Evolutionary conservation across 2,113 vertebrate species (phyloP), one percentile per base, ranked within the genome.

Genomic region (Stercorarius parasiticus): DNA sequence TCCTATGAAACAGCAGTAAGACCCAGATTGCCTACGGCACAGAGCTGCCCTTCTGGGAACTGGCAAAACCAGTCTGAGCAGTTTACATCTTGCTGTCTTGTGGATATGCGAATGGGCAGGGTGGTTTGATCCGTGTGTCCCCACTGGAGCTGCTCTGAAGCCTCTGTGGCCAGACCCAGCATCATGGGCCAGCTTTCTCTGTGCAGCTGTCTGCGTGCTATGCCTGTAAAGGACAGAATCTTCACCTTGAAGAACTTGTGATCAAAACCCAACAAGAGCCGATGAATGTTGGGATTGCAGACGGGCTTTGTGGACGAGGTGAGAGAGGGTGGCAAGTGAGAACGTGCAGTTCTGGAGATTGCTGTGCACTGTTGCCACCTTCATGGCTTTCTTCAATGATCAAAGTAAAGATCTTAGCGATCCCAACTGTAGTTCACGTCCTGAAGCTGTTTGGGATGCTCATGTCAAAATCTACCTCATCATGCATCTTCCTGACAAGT

Each of bases 171-270:
- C 38, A 58, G 40, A 15, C 27, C 12, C 30, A 50, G 34, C 1
- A 0, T 4, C 1, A 1, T 76, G 73, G 91, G 25, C 16, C 64
- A 66, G 25, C 53, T 45, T 53, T 69, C 36, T 56, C 49, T 80
- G 45, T 1, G 3, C 58, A 77, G 32, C 38, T 86, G 20, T 71
- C 23, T 45, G 16, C 2, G 1, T 88, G 52, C 84, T 76, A 8
- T 55, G 45, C 15, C 55, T 72, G 11, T 40, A 73, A 96, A 95
- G 93, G 84, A 59, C 93, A 93, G 78, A 55, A 65, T 86, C 43
- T 91, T 97, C 93, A 95, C 96, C 94, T 95, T 95, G 91, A 94
- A 76, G 56, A 95, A 80, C 91, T 90, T 95, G 84, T 91, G 87
- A 94, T 86, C 53, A 77, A 79, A 87, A 80, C 62, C 47, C 73